A percentile compares a stretch with the other conserved stretches of the same genome.
Evolutionary conservation across 2,888 invertebrate genomes (phyloP).

Genomic region (Aphidoletes aphidimyza): DNA sequence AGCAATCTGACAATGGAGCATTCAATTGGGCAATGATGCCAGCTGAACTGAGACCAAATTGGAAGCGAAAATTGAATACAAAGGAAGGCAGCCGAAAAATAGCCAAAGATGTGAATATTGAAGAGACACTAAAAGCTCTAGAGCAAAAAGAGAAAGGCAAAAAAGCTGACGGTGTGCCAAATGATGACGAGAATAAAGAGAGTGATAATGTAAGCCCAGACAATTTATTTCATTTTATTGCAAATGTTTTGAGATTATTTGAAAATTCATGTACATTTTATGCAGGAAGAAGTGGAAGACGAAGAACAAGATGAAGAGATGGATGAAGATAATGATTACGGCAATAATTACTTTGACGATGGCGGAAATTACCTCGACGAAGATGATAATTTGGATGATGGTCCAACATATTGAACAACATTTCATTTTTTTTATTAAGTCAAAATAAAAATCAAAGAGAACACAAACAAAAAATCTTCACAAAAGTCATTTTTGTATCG

Average conservation of each 20-base stretch:
- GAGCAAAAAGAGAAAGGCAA: slow-evolving; percentile 72
- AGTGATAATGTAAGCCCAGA: slow-evolving; percentile 61
- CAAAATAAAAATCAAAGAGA: background rate
- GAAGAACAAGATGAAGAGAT: slow-evolving; percentile 77
- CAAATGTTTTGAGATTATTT: no score
- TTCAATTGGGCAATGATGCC: slow-evolving; percentile 73
- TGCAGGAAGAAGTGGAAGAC: slow-evolving; percentile 59
- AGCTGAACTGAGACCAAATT: slow-evolving; percentile 71
- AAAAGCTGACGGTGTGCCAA: slow-evolving; percentile 61
- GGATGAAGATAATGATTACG: slow-evolving; percentile 90
- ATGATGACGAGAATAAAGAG: slow-evolving; percentile 69
- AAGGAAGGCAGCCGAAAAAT: slow-evolving; percentile 59
- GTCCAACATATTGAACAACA: slow-evolving; percentile 73
- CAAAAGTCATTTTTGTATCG: no score
- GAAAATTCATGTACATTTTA: no score
- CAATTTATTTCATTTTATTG: slow-evolving; percentile 57
- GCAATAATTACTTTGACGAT: slow-evolving; percentile 88
- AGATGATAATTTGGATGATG: slow-evolving; percentile 86
- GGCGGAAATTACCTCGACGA: slow-evolving; percentile 89
- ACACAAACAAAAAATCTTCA: background rate
- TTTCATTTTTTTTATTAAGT: background rate
- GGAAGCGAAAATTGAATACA: slow-evolving; percentile 63
- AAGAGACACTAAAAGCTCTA: slow-evolving; percentile 71
- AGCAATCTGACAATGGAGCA: slow-evolving; percentile 61
- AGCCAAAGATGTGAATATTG: slow-evolving; percentile 61